phyloP scores from a whole-genome alignment of 2,888 invertebrate genomes.

The Aphodius sticticus region DNA sequence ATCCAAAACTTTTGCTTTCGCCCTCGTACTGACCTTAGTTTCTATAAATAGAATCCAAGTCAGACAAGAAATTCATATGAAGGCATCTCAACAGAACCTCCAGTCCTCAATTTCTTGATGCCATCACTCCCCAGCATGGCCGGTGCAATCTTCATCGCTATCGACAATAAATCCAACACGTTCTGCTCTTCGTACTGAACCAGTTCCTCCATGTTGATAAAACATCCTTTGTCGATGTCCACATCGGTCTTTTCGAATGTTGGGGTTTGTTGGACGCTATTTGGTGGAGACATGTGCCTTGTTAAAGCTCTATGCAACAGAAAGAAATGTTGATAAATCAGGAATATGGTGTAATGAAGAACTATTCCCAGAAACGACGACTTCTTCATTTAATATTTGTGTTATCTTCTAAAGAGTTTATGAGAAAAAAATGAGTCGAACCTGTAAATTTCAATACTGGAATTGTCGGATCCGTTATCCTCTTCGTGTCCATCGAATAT shows the following conservation, averaged over 20 bases:
- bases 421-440: slow-evolving; percentile 48
- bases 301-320: slow-evolving; percentile 68
- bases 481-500: slow-evolving; percentile 65
- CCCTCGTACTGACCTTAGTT: slow-evolving; percentile 67
- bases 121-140: slow-evolving; percentile 69
- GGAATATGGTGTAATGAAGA: slow-evolving; percentile 6
- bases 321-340: slow-evolving; percentile 21
- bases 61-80: neutral
- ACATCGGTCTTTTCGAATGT: slow-evolving; percentile 59
- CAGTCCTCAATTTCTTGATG: slow-evolving; percentile 65
- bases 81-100: slow-evolving; percentile 40
- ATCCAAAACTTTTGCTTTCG: slow-evolving; percentile 70
- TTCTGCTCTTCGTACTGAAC: slow-evolving; percentile 74
- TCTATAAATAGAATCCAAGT: slow-evolving; percentile 58
- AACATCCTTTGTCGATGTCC: slow-evolving; percentile 52
- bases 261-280: slow-evolving; percentile 60
- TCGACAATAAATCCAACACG: slow-evolving; percentile 68
- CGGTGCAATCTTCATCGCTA: slow-evolving; percentile 67
- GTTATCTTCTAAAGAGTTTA: slow-evolving; percentile 37
- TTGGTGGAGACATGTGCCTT: slow-evolving; percentile 73
- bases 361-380: neutral
- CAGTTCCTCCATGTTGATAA: slow-evolving; percentile 70
- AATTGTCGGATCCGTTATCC: slow-evolving; percentile 66
- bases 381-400: neutral
- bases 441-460: slow-evolving; percentile 78